Evolutionary conservation across 2,113 vertebrate species (phyloP).

Genomic region (Probosciger aterrimus): DNA sequence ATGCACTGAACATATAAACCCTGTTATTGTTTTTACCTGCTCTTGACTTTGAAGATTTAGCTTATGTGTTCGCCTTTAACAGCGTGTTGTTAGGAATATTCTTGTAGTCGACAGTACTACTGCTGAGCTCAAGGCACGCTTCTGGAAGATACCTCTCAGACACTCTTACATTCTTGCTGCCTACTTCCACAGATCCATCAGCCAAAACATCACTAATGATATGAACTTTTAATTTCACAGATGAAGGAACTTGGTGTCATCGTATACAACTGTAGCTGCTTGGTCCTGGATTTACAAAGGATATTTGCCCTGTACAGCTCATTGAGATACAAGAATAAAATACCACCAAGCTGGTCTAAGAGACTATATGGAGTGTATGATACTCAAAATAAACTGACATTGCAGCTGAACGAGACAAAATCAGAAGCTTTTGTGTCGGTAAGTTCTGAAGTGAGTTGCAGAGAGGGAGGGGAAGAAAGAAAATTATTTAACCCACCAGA

Average conservation of each 20-base stretch:
- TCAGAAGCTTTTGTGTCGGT: slow-evolving; percentile 89
- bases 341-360: slow-evolving; percentile 88
- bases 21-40: not conserved
- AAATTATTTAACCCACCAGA: not conserved
- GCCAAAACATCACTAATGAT: not conserved
- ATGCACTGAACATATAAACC: not conserved
- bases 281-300: slow-evolving; percentile 91
- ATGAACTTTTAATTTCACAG: slow-evolving; percentile 75
- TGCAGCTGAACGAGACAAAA: slow-evolving; percentile 83
- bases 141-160: not conserved
- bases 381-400: slow-evolving; percentile 75
- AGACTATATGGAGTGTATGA: slow-evolving; percentile 87
- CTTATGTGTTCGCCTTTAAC: not conserved
- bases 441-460: slow-evolving; percentile 59
- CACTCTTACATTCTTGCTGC: not conserved
- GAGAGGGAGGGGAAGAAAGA: not conserved
- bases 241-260: slow-evolving; percentile 94
- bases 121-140: not conserved
- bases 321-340: slow-evolving; percentile 78
- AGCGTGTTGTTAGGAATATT: not conserved
- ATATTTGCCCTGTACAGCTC: slow-evolving; percentile 86
- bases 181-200: not conserved
- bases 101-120: not conserved
- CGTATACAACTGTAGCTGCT: slow-evolving; percentile 93
- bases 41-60: not conserved